Evolutionary conservation across 2,113 vertebrate genomes (phyloP).

Genomic region (Chloropsis hardwickii): DNA sequence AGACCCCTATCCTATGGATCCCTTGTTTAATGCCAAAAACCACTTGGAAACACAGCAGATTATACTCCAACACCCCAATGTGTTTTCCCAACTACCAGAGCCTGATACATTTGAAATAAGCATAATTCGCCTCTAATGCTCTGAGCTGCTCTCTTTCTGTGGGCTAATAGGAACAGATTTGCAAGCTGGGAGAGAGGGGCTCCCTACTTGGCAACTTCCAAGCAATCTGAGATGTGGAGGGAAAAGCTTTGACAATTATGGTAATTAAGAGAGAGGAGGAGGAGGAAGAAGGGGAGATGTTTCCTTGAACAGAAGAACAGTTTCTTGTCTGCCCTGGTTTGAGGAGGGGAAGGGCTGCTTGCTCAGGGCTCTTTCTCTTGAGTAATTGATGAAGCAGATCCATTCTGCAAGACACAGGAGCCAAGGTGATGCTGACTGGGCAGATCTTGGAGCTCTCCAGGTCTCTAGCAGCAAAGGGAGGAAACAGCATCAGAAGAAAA

Average conservation of each 20-base stretch:
- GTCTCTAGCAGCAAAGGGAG: neutral
- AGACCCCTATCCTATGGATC: rapidly evolving
- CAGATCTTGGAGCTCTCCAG: neutral
- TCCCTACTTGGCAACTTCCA: neutral
- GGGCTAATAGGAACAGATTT: neutral
- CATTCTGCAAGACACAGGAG: neutral
- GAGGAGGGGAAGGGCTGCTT: neutral
- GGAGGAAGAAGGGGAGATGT: neutral
- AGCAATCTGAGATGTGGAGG: neutral
- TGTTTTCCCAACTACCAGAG: neutral
- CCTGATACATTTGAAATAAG: neutral
- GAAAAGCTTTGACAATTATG: neutral
- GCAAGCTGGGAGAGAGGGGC: neutral
- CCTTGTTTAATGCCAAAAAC: neutral
- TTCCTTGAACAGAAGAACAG: neutral
- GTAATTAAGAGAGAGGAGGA: neutral
- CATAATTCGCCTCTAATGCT: neutral
- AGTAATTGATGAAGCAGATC: neutral
- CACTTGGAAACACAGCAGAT: neutral
- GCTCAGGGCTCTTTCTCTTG: neutral
- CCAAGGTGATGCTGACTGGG: neutral
- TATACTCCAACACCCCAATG: neutral
- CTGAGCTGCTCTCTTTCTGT: neutral
- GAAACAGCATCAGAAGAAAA: neutral
- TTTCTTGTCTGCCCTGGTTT: neutral